Base-by-base conservation (phyloP, 2,113 vertebrate genomes). In the Speoplatyrhinus poulsoni region DNA sequence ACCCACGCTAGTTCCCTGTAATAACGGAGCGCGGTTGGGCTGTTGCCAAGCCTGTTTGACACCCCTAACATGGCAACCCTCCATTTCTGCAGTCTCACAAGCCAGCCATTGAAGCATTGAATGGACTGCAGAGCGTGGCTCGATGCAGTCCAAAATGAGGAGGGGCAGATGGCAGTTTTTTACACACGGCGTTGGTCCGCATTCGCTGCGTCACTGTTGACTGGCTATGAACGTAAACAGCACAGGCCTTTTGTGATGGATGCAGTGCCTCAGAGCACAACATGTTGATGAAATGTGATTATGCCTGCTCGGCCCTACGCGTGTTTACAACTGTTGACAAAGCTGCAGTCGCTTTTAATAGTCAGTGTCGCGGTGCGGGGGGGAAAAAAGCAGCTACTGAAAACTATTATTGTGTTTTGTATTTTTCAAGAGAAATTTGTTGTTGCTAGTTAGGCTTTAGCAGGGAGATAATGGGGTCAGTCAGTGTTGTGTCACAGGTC, bases 261-360 rank as follows among this genome's bases (percentile, higher is more conserved):
- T 26, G 26, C 26, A 26, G 26, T 26, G 26, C 26, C 26, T 26
- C 63, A 59, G 62, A 68, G 49, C 66, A 70, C 75, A 70, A 26
- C 76, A 77, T 70, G 66, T 48, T 36, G 57, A 75, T 60, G 36
- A 54, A 64, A 73, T 59, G 33, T 0, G 54, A 63, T 55, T 62
- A 15, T 79, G 68, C 69, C 60, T 53, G 8, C 7, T 3, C 46
- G 49, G 68, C 57, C 6, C 69, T 9, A 36, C 72, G 70, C 36
- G 65, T 69, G 58, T 71, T 69, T 26, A 58, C 36, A 41, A 41
- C 36, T 41, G 36, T 26, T 26, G 26, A 26, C 36, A 13, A 6
- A 53, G 52, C n/a, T 3, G 15, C 13, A n/a, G 12, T 53, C 6
- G 4, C 50, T 46, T 56, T 46, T 59, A 12, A 3, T 65, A 57